These are phyloP conservation scores for Speoplatyrhinus poulsoni DNA, from an alignment of 2,113 vertebrate species.

Conservation along the genomic window DNA sequence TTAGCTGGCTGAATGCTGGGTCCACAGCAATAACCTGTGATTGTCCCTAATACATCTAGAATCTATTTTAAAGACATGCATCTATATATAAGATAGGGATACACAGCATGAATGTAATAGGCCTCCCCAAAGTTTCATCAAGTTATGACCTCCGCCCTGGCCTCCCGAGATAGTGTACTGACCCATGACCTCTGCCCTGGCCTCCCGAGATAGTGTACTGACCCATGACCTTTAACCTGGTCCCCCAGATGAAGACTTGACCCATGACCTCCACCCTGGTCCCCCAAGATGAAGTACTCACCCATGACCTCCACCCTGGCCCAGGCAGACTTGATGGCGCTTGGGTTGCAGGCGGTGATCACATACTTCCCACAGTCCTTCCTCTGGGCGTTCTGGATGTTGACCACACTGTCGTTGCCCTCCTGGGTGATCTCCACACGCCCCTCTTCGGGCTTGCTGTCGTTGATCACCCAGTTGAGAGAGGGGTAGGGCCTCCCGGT, in stretches of 20 bases:
- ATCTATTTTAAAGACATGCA: no score
- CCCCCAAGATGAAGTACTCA: slow-evolving; percentile 64
- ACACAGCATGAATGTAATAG: no score
- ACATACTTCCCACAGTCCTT: slow-evolving; percentile 91
- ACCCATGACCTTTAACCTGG: no score
- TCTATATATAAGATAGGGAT: no score
- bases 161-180: slow-evolving; percentile 49
- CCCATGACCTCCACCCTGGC: slow-evolving; percentile 90
- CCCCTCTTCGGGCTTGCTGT: slow-evolving; percentile 86
- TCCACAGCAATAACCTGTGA: no score
- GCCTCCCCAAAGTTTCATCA: no score
- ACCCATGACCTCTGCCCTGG: slow-evolving; percentile 92
- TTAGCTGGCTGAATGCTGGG: no score
- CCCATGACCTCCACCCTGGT: no score
- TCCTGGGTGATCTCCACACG: slow-evolving; percentile 83
- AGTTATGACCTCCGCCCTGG: no score
- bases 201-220: slow-evolving; percentile 30
- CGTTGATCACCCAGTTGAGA: slow-evolving; percentile 86
- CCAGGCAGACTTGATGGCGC: slow-evolving; percentile 86
- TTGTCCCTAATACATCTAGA: no score
- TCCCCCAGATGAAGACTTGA: no score
- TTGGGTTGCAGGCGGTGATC: slow-evolving; percentile 90
- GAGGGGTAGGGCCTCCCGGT: slow-evolving; percentile 89
- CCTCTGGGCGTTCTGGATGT: slow-evolving; percentile 82
- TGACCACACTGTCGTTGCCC: slow-evolving; percentile 84